A percentile compares a stretch with the other conserved stretches of the same genome.
phyloP scores from a whole-genome alignment of 2,113 vertebrate species.

The Halichoerus grypus region DNA sequence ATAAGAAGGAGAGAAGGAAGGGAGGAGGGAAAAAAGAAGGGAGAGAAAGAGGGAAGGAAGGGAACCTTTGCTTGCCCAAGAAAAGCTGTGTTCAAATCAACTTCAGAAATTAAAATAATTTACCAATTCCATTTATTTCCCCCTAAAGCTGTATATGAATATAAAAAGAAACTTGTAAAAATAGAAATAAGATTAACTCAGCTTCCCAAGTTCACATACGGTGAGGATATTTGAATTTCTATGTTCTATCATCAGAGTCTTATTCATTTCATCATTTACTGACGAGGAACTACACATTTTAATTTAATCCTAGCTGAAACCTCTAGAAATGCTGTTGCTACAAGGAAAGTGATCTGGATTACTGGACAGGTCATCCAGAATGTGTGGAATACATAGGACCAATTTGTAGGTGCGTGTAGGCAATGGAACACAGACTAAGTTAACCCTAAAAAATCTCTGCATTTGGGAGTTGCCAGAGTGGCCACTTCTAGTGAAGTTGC shows the following conservation, averaged over 20 bases:
- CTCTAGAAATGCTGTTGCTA: not conserved
- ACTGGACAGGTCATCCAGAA: not conserved
- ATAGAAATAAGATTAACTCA: not conserved
- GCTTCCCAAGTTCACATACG: not conserved
- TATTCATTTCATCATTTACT: not conserved
- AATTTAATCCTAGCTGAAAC: not conserved
- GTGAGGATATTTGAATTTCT: not conserved
- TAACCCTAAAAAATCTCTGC: not conserved
- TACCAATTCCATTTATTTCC: not conserved
- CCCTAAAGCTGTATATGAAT: not conserved
- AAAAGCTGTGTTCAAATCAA: not conserved
- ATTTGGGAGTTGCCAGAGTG: not conserved
- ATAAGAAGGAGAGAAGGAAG: not conserved
- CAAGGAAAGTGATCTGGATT: not conserved
- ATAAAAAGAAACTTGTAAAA: conserved; percentile 10
- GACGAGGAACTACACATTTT: not conserved
- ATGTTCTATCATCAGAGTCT: not conserved
- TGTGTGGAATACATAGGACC: not conserved
- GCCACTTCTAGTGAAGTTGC: not conserved
- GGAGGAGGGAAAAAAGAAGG: not conserved
- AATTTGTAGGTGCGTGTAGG: not conserved
- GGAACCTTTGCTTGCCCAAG: not conserved
- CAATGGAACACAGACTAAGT: not conserved
- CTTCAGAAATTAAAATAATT: conserved; percentile 17
- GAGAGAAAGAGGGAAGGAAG: not conserved